These are phyloP conservation scores for Drosophila prolongata DNA, from an alignment of 2,888 invertebrate genomes.

Conservation along the genomic window DNA sequence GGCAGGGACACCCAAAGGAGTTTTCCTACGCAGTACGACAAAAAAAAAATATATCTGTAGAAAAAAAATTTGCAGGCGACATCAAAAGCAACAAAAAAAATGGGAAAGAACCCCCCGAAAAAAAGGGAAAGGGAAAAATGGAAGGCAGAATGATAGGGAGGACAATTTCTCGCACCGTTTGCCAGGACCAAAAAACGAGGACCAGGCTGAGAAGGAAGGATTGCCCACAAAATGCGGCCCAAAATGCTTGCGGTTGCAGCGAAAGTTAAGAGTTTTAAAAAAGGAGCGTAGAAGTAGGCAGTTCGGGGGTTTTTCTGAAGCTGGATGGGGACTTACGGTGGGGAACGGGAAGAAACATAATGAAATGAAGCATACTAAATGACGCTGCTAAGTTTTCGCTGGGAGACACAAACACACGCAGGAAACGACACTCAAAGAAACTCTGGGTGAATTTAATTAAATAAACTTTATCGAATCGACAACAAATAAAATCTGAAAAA, in stretches of 20 bases:
- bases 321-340: constrained; percentile 3
- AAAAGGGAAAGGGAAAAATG: constrained; percentile 11
- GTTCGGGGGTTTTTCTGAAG: constrained; percentile 21
- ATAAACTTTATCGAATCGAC: background rate
- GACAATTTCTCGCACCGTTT: constrained; percentile 79
- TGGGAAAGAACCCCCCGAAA: constrained; percentile 14
- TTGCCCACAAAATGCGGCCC: constrained; percentile 78
- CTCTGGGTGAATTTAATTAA: background rate
- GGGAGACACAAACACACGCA: constrained; percentile 34
- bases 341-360: constrained; percentile 53
- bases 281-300: constrained; percentile 57
- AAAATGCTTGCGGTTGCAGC: constrained; percentile 77
- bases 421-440: constrained; percentile 5
- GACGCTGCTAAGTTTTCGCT: constrained; percentile 76
- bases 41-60: constrained; percentile 16
- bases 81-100: constrained; percentile 67
- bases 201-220: constrained; percentile 56
- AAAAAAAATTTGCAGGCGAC: constrained; percentile 71
- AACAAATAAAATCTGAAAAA: too few species aligned
- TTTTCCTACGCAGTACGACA: constrained; percentile 60
- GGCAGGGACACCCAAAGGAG: constrained; percentile 74
- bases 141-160: constrained; percentile 49
- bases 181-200: constrained; percentile 40
- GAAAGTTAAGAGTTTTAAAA: constrained; percentile 70
- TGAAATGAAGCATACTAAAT: constrained; percentile 79